Percentiles rank a stretch among this genome's conserved stretches.
Evolutionary conservation across 2,888 invertebrate species (phyloP).

Genomic region (Octonoba sinensis): DNA sequence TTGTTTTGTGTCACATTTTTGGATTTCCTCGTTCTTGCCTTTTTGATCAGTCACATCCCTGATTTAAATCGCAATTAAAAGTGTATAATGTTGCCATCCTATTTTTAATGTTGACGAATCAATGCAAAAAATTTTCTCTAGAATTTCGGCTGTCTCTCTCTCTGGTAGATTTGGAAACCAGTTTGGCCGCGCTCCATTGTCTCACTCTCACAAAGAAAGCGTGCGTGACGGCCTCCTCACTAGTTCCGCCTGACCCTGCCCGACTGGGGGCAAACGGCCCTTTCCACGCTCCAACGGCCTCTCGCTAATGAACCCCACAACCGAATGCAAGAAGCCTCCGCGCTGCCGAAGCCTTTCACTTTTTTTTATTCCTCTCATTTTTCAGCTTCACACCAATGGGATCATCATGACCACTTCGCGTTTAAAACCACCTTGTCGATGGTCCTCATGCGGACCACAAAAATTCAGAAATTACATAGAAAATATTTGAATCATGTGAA

Average conservation of each 20-base stretch:
- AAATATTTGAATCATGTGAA: no score
- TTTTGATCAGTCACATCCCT: no score
- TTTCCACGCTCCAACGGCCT: constrained; percentile 48
- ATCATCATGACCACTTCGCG: no score
- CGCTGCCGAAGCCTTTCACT: background rate
- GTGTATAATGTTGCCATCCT: no score
- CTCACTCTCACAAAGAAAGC: constrained; percentile 57
- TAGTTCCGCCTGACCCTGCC: constrained; percentile 61
- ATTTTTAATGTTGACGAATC: no score
- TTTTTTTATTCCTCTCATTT: background rate
- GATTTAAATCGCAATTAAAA: no score
- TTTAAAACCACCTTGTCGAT: no score
- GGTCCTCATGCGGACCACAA: no score
- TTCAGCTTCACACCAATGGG: background rate
- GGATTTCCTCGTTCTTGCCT: no score
- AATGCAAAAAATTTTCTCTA: no score
- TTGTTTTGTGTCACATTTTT: no score
- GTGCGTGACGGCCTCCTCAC: constrained; percentile 44
- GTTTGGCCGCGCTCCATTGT: constrained; percentile 56
- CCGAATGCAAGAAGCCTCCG: constrained; percentile 34
- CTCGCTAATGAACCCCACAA: background rate
- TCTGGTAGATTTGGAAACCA: constrained; percentile 40
- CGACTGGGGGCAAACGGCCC: constrained; percentile 63
- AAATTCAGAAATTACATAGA: no score
- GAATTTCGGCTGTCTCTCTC: background rate